Evolutionary conservation across 2,888 invertebrate genomes (phyloP), one percentile per base, ranked within the genome.

Genomic region (Spodoptera picta): DNA sequence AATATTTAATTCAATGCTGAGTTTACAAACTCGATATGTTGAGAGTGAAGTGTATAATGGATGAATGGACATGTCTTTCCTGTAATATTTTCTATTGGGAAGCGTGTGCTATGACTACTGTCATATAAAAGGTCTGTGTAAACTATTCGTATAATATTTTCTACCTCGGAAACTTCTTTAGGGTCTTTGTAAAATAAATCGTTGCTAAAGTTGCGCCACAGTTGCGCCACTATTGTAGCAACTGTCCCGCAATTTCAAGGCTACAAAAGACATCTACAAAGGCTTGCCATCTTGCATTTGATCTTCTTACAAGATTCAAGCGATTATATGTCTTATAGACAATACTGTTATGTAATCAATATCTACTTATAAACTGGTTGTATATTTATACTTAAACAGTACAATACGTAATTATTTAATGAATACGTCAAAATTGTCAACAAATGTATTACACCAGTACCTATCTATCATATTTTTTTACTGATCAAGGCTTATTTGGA

Each of bases 321-420:
- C 60, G 10, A 49, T 45, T 47, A 48, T 11, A 53, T 31, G 65
- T 75, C 69, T 65, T 73, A 51, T 69, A 56, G 69, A 77, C 60
- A 59, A 51, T 52, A 53, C 66, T 57, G 14, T 60, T 62, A 49
- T 53, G 31, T 23, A 52, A 68, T 59, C 14, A 52, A 61, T 59
- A 53, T 63, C n/a, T n/a, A n/a, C n/a, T 36, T 51, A 54, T 64
- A 31, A 42, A 58, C 53, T 52, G 63, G 75, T 72, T 78, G 75
- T 76, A 75, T 75, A 71, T 75, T 70, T 70, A 45, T 64, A 44
- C 55, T 53, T 67, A 67, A 52, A 54, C 58, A 72, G 68, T 78
- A 75, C 65, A 72, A 65, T 71, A 59, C 46, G 46, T 61, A n/a
- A 50, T 52, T 51, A 45, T 65, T 64, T 42, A 50, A 55, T 47